Conservation (phyloP, 2,888 invertebrate genomes). For the Ophonus ardosiacus region DNA sequence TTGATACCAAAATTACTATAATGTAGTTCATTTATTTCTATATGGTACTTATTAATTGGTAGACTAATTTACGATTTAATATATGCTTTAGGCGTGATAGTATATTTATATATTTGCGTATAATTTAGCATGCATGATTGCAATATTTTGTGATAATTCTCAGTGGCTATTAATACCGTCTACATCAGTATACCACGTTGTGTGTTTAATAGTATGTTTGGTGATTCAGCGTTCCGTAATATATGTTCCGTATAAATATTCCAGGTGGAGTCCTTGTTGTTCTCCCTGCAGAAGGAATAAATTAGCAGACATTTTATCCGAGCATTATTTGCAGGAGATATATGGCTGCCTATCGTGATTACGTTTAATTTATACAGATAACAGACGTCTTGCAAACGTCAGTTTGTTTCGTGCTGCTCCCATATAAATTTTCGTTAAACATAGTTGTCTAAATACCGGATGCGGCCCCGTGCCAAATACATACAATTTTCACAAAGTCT, state of each 20-base stretch:
- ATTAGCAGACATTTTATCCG: slow-evolving; percentile 61
- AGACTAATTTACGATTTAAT: background rate
- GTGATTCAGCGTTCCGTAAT: background rate
- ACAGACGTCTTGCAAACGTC: slow-evolving; percentile 58
- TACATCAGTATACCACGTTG: background rate
- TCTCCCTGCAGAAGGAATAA: slow-evolving; percentile 46
- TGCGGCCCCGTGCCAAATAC: slow-evolving; percentile 57
- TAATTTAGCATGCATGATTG: background rate
- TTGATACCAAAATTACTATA: too few relatives aligned
- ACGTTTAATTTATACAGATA: slow-evolving; percentile 63
- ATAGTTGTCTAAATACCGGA: slow-evolving; percentile 62
- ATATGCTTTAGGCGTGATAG: background rate
- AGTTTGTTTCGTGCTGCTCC: slow-evolving; percentile 59
- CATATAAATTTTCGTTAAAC: slow-evolving; percentile 63
- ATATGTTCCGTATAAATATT: background rate
- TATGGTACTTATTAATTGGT: too few relatives aligned
- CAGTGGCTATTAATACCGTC: background rate
- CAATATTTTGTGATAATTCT: background rate
- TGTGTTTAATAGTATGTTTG: slow-evolving; percentile 1
- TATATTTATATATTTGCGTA: background rate
- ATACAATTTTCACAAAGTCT: slow-evolving; percentile 56
- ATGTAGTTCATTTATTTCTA: too few relatives aligned
- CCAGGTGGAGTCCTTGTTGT: background rate
- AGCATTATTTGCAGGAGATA: slow-evolving; percentile 61
- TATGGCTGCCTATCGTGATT: slow-evolving; percentile 61